Evolutionary conservation across 1,140 invertebrate species (phyloP).

Genomic region (Trachymyrmex septentrionalis): DNA sequence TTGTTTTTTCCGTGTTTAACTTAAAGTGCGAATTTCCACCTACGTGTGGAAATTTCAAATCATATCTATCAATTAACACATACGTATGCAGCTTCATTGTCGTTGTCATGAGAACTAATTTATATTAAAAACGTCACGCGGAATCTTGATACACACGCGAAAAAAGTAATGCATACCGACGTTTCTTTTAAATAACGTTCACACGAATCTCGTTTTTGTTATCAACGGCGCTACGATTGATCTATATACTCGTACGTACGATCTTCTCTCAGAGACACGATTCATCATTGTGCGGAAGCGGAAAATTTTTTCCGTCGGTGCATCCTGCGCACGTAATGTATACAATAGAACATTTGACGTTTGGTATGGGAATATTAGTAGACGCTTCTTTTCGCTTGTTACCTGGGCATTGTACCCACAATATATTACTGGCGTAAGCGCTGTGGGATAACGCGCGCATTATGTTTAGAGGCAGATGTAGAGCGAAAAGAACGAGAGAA

Average conservation of each 20-base stretch:
- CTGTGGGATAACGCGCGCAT: conserved; percentile 12
- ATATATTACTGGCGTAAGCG: background rate
- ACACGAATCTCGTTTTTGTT: conserved; percentile 8
- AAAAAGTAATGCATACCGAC: background rate
- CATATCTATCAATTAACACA: conserved; percentile 16
- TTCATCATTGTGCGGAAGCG: conserved; percentile 34
- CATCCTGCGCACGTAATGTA: conserved; percentile 40
- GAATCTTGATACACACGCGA: no score
- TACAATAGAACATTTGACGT: conserved; percentile 45
- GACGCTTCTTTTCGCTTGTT: conserved; percentile 51
- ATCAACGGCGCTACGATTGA: background rate
- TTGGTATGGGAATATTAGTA: conserved; percentile 45
- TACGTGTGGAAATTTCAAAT: background rate
- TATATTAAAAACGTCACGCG: conserved; percentile 8
- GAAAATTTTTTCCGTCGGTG: conserved; percentile 34
- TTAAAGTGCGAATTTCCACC: background rate
- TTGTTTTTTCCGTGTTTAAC: background rate
- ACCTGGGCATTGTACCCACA: conserved; percentile 50
- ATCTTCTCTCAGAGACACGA: conserved; percentile 24
- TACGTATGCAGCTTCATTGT: background rate
- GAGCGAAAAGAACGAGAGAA: conserved; percentile 47
- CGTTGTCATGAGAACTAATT: conserved; percentile 13
- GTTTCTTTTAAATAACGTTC: conserved; percentile 11
- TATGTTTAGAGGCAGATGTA: conserved; percentile 53
- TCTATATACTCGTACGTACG: background rate